Conservation (phyloP, 1,140 invertebrate genomes). For the Globodera rostochiensis region DNA sequence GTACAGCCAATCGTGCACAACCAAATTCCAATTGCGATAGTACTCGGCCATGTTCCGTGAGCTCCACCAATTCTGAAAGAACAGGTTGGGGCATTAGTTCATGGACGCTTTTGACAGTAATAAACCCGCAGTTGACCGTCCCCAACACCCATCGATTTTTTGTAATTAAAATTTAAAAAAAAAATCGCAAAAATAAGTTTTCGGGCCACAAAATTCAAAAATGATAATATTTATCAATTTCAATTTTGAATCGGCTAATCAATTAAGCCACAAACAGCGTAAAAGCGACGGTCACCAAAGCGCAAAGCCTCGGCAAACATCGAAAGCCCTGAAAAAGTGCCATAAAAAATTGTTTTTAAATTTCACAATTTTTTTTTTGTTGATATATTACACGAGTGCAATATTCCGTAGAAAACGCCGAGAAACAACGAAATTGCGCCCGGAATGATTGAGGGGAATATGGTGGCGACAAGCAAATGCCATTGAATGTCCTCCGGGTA, state of each 20-base stretch:
- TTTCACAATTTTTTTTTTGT: too few relatives aligned
- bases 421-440: constrained; percentile 57
- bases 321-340: constrained; percentile 47
- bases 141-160: too few relatives aligned
- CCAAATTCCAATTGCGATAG: constrained; percentile 89
- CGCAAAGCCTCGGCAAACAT: constrained; percentile 59
- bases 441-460: constrained; percentile 61
- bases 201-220: too few relatives aligned
- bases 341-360: too few relatives aligned
- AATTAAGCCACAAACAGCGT: constrained; percentile 41
- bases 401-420: constrained; percentile 61
- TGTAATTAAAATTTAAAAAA: too few relatives aligned
- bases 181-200: too few relatives aligned
- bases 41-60: constrained; percentile 78
- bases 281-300: constrained; percentile 62
- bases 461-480: constrained; percentile 38
- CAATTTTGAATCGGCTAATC: neutral
- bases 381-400: constrained; percentile 50
- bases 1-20: constrained; percentile 87
- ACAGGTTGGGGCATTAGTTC: constrained; percentile 27
- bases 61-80: constrained; percentile 88
- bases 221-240: too few relatives aligned
- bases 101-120: too few relatives aligned
- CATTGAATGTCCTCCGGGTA: constrained; percentile 31
- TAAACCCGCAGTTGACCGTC: too few relatives aligned